Percentiles rank a stretch among this genome's conserved stretches.
Conservation (phyloP, 2,113 vertebrate species). For the Herpetotheres cachinnans region DNA sequence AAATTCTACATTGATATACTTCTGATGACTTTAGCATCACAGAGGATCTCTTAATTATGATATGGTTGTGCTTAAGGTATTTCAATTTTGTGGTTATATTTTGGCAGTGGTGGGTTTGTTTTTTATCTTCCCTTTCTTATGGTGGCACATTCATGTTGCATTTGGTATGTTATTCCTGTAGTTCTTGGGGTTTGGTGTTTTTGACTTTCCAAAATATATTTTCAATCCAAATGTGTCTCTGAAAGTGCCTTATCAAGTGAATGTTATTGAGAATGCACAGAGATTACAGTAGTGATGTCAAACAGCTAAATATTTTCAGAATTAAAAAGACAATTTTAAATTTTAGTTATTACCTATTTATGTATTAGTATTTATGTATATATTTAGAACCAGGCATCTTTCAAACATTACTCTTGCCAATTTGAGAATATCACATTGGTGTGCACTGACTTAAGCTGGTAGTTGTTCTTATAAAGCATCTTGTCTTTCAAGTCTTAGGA, state of each 20-base stretch:
- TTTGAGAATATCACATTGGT: background rate
- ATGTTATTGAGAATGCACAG: background rate
- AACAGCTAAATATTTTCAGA: too few relatives aligned
- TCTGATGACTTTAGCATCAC: background rate
- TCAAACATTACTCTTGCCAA: background rate
- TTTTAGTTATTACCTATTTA: background rate
- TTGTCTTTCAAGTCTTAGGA: background rate
- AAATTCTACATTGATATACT: background rate
- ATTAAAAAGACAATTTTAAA: too few relatives aligned
- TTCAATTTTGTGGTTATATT: background rate
- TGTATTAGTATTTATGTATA: background rate
- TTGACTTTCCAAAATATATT: background rate
- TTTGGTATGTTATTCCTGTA: background rate
- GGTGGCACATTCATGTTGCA: background rate
- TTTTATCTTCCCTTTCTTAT: background rate
- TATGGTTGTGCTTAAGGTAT: background rate
- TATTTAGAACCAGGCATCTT: background rate
- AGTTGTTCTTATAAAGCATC: background rate
- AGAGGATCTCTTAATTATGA: background rate
- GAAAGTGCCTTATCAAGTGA: background rate
- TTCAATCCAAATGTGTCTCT: background rate
- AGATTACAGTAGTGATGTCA: background rate
- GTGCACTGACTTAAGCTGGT: background rate
- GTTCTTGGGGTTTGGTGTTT: background rate
- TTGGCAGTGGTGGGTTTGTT: background rate